phyloP scores from a whole-genome alignment of 2,888 invertebrate genomes.

The Drosophila cognata region DNA sequence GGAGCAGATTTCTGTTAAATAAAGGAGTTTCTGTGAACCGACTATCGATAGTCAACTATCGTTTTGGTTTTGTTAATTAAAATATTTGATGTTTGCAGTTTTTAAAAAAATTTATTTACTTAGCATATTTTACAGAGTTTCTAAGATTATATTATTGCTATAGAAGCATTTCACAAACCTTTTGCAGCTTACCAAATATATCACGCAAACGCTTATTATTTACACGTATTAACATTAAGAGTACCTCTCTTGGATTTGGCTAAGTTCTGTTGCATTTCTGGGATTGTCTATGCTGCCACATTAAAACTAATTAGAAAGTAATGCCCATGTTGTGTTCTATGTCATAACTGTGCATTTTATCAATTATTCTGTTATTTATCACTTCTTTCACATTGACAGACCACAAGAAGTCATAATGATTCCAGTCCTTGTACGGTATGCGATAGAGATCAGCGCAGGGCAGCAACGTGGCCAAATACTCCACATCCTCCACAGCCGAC shows the following conservation, averaged over 20 bases:
- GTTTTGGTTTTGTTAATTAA: not conserved
- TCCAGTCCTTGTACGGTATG: conserved; percentile 86
- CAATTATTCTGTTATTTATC: conserved; percentile 86
- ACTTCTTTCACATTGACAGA: conserved; percentile 87
- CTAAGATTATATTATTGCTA: conserved; percentile 34
- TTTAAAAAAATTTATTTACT: conserved; percentile 13
- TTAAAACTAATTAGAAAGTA: conserved; percentile 44
- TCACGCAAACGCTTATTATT: conserved; percentile 63
- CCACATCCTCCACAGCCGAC: conserved; percentile 86
- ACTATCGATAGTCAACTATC: conserved; percentile 5
- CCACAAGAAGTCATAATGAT: conserved; percentile 90
- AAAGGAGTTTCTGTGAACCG: not conserved
- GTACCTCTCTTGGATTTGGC: conserved; percentile 32
- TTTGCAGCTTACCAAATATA: conserved; percentile 57
- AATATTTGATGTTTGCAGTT: conserved; percentile 9
- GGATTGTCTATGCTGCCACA: not conserved
- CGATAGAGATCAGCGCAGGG: conserved; percentile 86
- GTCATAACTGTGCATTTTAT: conserved; percentile 74
- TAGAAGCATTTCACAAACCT: conserved; percentile 64
- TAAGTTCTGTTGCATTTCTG: conserved; percentile 22
- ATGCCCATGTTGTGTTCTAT: conserved; percentile 46
- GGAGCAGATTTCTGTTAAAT: not conserved
- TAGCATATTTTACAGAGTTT: conserved; percentile 25
- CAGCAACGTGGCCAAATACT: conserved; percentile 85
- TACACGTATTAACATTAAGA: conserved; percentile 49